Base-by-base conservation (phyloP, 1,140 invertebrate species). In the Aradophagus sp. region DNA sequence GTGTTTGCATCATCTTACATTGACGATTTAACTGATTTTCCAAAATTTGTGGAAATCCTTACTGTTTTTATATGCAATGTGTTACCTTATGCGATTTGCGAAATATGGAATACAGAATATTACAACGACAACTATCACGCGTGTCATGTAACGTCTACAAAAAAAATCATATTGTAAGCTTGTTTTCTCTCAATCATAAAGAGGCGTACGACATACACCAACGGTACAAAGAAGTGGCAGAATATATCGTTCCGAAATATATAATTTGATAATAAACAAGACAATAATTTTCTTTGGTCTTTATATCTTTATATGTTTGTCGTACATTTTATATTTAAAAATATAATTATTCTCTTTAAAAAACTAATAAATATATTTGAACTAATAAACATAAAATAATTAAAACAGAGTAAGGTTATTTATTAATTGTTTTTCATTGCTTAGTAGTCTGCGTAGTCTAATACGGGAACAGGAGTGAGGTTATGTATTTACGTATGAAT, bases 221-320 rank as follows among this genome's bases (percentile, higher is more conserved):
- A 41, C 23, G 7, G 4, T 41, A 26, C 26, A 41, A 23, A 12
- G 26, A 13, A 13, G 12, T 26, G 1, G 38, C 23, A 8, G 2
- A 3, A 1, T 41, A 41, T n/a, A 41, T 41, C 26, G 38, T 41
- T 17, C 35, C 35, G 10, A 38, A 38, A 19, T 38, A 38, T 19
- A n/a, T 38, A 17, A 38, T 38, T n/a, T n/a, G n/a, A n/a, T n/a
- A n/a, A n/a, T n/a, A n/a, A n/a, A n/a, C n/a, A n/a, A n/a, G n/a
- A n/a, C n/a, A n/a, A n/a, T n/a, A n/a, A n/a, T n/a, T n/a, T n/a
- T n/a, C n/a, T n/a, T n/a, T n/a, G n/a, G n/a, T n/a, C n/a, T n/a
- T n/a, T n/a, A n/a, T n/a, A n/a, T n/a, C n/a, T n/a, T n/a, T n/a
- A n/a, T n/a, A n/a, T n/a, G n/a, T n/a, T n/a, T n/a, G n/a, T n/a